A percentile compares a stretch with the other conserved stretches of the same genome.
Conservation (phyloP, 2,113 vertebrate genomes). For the Archilochus colubris region DNA sequence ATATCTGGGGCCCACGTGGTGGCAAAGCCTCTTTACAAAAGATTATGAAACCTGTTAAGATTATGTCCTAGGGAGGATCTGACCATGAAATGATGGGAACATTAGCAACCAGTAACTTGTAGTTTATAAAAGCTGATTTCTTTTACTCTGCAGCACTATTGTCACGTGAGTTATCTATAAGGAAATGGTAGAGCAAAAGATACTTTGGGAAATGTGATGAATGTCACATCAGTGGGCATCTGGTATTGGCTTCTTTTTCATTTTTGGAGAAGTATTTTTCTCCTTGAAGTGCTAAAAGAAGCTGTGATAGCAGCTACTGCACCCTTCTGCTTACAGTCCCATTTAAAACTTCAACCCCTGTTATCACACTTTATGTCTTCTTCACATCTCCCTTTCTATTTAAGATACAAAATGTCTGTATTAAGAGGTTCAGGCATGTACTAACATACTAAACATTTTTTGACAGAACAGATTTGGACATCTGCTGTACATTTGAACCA, state of each 20-base stretch:
- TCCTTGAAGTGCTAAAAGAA: not conserved
- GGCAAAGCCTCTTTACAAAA: not conserved
- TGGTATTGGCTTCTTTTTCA: not conserved
- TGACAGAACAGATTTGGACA: not conserved
- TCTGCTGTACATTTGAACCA: not conserved
- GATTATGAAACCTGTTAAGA: not conserved
- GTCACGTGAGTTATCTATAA: not conserved
- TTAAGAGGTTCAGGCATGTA: not conserved
- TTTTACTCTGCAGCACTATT: not conserved
- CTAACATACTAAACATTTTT: not conserved
- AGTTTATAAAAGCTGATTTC: not conserved
- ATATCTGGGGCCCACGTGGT: not conserved
- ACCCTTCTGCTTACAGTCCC: not conserved
- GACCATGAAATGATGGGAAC: not conserved
- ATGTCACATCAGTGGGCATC: accelerated
- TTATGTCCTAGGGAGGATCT: not conserved
- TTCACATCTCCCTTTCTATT: not conserved
- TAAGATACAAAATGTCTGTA: not conserved
- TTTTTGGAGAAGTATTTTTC: not conserved
- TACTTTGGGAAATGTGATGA: not conserved
- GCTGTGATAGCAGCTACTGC: not conserved
- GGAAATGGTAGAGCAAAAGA: not conserved
- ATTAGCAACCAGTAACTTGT: not conserved
- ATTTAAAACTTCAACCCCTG: not conserved
- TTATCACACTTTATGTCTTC: not conserved